Base-by-base conservation (phyloP, 1,140 invertebrate species). In the Nasonia giraulti region DNA sequence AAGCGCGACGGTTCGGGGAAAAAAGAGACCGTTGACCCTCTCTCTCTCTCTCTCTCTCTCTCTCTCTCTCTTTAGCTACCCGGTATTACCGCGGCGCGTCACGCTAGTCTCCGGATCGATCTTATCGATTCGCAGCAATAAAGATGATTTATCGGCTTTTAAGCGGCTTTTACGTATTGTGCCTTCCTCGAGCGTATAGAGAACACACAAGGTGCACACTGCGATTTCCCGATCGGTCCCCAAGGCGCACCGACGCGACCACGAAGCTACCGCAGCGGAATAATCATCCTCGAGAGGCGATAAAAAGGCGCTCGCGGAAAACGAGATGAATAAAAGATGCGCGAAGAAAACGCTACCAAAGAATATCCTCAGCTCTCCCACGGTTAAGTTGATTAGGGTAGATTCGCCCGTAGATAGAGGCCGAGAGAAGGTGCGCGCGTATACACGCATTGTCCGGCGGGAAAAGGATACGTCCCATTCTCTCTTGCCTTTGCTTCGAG, bases 71-170 rank as follows among this genome's bases (percentile, higher is more conserved):
- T 40, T n/a, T 47, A 14, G 17, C 17, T 82, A 40, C n/a, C 47
- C 33, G 17, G 71, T 82, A 27, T 76, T 5, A 20, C 17, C 27
- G 27, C 27, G 27, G 27, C 27, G 27, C 27, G 27, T 27, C 6
- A 37, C 5, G 4, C 12, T 10, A 31, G 31, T 23, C 20, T 27
- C n/a, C 11, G 17, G 20, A 68, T 37, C 27, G 74, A 83, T 83
- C n/a, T 68, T 76, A 76, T 83, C 73, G 74, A 83, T 83, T 78
- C 69, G 74, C 50, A 69, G 75, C 82, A 40, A 50, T 74, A 66
- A 79, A 66, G 44, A 73, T 84, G 83, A 84, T 87, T 87, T 86
- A 84, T 87, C 86, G 86, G 86, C 77, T 75, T 81, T 87, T 83
- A 87, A 85, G 81, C 81, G 86, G 44, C 69, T 71, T 71, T 44